Percentiles rank a stretch among this genome's conserved stretches.
Conservation (phyloP, 2,113 vertebrate species). For the Formicarius rufipectus region DNA sequence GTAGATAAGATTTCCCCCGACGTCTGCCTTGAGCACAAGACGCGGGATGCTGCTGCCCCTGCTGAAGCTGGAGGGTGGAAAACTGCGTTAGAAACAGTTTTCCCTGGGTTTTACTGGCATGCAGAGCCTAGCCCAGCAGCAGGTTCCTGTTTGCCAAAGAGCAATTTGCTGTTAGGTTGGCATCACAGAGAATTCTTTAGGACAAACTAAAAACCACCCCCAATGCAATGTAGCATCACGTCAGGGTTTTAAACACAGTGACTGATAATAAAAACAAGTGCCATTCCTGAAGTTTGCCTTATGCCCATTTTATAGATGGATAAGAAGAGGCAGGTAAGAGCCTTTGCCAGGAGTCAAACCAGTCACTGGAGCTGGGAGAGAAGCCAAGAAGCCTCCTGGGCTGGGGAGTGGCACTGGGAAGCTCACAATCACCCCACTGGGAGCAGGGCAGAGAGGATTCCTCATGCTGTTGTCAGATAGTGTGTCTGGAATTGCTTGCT, state of each 20-base stretch:
- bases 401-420: not conserved
- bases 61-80: not conserved
- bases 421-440: not conserved
- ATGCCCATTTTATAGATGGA: not conserved
- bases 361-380: not conserved
- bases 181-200: not conserved
- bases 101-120: not conserved
- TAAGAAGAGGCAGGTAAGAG: not conserved
- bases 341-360: not conserved
- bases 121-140: not conserved
- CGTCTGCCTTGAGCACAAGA: not conserved
- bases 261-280: not conserved
- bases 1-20: not conserved
- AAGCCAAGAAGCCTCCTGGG: not conserved
- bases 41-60: not conserved
- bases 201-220: not conserved
- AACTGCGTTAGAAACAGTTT: not conserved
- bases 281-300: not conserved
- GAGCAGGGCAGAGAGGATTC: not conserved
- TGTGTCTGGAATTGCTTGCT: not conserved
- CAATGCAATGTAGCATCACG: fast-evolving
- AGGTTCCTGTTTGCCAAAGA: not conserved
- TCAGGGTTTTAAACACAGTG: not conserved
- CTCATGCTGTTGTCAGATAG: not conserved
- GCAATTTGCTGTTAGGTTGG: fast-evolving